Base-by-base conservation (phyloP, 2,113 vertebrate species). In the Rhinogobius similis region DNA sequence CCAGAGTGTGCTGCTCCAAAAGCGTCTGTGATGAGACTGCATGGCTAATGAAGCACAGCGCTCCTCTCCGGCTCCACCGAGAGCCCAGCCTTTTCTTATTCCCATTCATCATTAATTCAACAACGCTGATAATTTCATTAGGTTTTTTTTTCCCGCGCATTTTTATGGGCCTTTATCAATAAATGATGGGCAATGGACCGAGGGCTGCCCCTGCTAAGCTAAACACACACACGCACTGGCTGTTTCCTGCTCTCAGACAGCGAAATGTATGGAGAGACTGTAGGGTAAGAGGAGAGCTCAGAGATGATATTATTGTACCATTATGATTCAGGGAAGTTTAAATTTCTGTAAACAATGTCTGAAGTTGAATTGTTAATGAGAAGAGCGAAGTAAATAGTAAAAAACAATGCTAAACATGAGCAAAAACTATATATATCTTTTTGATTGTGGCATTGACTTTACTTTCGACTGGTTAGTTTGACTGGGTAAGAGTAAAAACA, bases 61-160 rank as follows among this genome's bases (percentile, higher is more conserved):
- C 88, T 89, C 76, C 83, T 84, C 86, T 87, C 78, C 55, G 85
- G 87, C 90, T 92, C 91, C 89, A 81, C 93, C 82, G 90, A 96
- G 95, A 95, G 93, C 94, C 93, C 88, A 92, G 94, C 93, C 89
- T 92, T 94, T 95, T 96, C 95, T 96, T 96, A 94, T 95, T 95
- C 94, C 90, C 93, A 93, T 94, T 97, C 95, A 99, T 98, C 95
- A 99, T 96, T 99, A 96, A 99, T 99, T 98, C 95, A 98, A 89
- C 82, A 95, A 96, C 95, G 94, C 94, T 98, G 96, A 97, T 98
- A 94, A 98, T 98, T 96, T 98, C 95, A 98, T 98, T 97, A 98
- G 94, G 90, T 56, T 82, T 73, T 78, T 79, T 79, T 78, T 81
- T 79, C 68, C 76, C 88, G 86, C 92, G 87, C 90, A 91, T 93